phyloP scores from a whole-genome alignment of 2,113 vertebrate genomes.

The Callopanchax toddi region DNA sequence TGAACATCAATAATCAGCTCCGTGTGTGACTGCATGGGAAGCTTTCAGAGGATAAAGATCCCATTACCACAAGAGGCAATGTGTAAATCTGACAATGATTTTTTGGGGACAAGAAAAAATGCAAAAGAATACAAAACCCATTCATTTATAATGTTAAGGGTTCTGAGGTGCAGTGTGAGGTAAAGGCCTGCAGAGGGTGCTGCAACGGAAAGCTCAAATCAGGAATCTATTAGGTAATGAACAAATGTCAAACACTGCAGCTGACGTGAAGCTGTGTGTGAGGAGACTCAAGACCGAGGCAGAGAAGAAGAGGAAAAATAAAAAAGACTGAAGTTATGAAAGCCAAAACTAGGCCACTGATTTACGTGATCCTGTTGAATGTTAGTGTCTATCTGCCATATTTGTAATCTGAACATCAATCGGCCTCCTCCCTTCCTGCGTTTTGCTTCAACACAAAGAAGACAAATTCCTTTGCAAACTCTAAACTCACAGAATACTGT shows the following conservation, averaged over 20 bases:
- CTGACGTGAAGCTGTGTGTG: slow-evolving; percentile 28
- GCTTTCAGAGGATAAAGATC: too few species aligned
- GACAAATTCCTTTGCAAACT: background rate
- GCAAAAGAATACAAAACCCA: background rate
- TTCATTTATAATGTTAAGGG: slow-evolving; percentile 1
- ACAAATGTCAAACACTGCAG: slow-evolving; percentile 31
- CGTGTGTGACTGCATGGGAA: too few species aligned
- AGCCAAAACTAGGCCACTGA: slow-evolving; percentile 3
- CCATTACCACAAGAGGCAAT: too few species aligned
- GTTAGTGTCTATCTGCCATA: slow-evolving; percentile 22
- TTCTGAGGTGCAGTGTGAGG: slow-evolving; percentile 13
- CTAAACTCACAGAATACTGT: slow-evolving; percentile 4
- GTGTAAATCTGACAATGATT: too few species aligned
- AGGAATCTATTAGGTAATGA: slow-evolving; percentile 43
- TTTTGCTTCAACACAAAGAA: slow-evolving; percentile 12
- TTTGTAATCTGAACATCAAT: slow-evolving; percentile 14
- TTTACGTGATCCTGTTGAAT: slow-evolving; percentile 1
- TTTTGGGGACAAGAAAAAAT: too few species aligned
- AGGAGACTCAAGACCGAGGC: too few species aligned
- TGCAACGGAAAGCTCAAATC: slow-evolving; percentile 17
- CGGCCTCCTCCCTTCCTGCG: slow-evolving; percentile 40
- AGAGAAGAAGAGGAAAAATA: background rate
- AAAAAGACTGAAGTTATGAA: slow-evolving; percentile 11
- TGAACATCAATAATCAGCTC: background rate
- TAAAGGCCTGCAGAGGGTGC: slow-evolving; percentile 30